Conservation (phyloP, 1,140 invertebrate species). For the Hormaphis cornu region DNA sequence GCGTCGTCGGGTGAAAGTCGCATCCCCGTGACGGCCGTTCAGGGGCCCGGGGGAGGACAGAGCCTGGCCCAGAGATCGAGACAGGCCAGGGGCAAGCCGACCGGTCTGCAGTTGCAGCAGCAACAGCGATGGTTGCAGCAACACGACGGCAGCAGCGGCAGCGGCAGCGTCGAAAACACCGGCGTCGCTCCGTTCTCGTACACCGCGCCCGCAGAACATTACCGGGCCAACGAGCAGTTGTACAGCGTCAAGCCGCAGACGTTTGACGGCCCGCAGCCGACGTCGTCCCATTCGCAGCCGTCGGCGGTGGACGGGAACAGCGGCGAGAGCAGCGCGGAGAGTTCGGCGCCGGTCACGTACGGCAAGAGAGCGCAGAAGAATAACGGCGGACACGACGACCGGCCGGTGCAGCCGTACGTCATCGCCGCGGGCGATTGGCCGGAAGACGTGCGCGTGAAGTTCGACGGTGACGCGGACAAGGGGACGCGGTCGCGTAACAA, state of each 20-base stretch:
- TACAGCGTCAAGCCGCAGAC: conserved; percentile 8
- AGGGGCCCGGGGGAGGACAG: not conserved
- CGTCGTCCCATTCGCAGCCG: too few relatives aligned
- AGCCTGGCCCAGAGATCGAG: not conserved
- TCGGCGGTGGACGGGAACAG: not conserved
- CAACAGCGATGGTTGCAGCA: too few relatives aligned
- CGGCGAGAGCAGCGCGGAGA: not conserved
- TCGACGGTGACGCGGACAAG: not conserved
- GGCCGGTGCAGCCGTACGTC: not conserved
- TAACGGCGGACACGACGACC: not conserved
- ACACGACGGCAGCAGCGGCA: too few relatives aligned
- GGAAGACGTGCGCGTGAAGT: not conserved
- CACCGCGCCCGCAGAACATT: too few relatives aligned
- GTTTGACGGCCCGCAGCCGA: not conserved
- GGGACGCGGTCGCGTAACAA: not conserved
- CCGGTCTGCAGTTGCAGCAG: not conserved
- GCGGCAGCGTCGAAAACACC: not conserved
- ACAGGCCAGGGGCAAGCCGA: not conserved
- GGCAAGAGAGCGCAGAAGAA: not conserved
- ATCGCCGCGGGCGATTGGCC: conserved; percentile 14
- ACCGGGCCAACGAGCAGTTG: not conserved
- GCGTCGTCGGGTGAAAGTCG: not conserved
- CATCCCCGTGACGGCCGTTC: not conserved
- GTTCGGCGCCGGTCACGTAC: not conserved
- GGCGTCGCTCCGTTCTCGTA: not conserved